A percentile compares a stretch with the other conserved stretches of the same genome.
phyloP scores from a whole-genome alignment of 2,113 vertebrate genomes.

The Nyctereutes procyonoides region DNA sequence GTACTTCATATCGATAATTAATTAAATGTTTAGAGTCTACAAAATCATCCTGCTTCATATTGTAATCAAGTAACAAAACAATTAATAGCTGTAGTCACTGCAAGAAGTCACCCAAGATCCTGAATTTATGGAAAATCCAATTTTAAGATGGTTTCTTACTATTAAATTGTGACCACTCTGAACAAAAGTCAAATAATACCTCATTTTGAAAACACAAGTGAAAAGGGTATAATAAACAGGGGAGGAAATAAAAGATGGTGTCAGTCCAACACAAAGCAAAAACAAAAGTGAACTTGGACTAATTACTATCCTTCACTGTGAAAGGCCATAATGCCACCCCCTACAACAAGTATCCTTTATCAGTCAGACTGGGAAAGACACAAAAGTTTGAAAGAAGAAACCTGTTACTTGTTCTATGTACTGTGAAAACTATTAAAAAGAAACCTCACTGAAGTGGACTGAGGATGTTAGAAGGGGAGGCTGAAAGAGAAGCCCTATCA shows the following conservation, averaged over 20 bases:
- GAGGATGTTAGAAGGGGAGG: not conserved
- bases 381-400: conserved; percentile 19
- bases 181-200: conserved; percentile 67
- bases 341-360: not conserved
- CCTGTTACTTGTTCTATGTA: not conserved
- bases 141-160: conserved; percentile 23
- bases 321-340: not conserved
- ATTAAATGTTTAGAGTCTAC: not conserved
- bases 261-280: conserved; percentile 5
- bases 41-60: not conserved
- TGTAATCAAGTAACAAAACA: not conserved
- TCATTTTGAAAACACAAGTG: conserved; percentile 64
- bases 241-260: not conserved
- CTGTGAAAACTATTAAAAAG: not conserved
- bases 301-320: not conserved
- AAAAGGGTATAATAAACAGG: not conserved
- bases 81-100: not conserved
- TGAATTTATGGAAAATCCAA: not conserved
- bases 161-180: conserved; percentile 53
- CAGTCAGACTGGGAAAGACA: not conserved
- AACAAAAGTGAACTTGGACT: not conserved
- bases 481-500: not conserved
- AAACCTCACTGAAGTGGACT: not conserved
- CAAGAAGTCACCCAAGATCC: not conserved
- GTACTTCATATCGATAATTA: not conserved